Conservation (phyloP, 2,113 vertebrate genomes). For the Hippocampus mohnikei region DNA sequence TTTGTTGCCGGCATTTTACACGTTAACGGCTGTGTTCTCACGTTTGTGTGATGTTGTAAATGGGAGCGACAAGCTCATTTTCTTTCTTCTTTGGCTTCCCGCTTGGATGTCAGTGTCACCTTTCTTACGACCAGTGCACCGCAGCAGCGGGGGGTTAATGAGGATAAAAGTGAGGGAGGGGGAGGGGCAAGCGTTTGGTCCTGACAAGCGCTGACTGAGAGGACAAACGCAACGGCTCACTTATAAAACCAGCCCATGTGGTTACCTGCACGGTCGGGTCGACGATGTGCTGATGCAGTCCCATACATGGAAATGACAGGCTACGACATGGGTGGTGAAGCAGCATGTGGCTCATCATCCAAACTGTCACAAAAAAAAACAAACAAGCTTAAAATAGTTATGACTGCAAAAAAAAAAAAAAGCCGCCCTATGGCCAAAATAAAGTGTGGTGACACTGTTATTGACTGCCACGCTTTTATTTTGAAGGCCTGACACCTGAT, state of each 20-base stretch:
- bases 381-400: no score
- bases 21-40: background rate
- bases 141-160: slow-evolving; percentile 21
- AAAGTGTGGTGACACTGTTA: background rate
- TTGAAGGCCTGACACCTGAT: background rate
- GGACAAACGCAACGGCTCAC: background rate
- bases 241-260: background rate
- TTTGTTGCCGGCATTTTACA: background rate
- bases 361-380: no score
- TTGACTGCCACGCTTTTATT: background rate
- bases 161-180: slow-evolving; percentile 20
- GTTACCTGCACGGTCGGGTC: no score
- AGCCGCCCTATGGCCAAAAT: no score
- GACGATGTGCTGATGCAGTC: no score
- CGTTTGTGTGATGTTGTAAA: no score
- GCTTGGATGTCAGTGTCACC: slow-evolving; percentile 20
- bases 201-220: slow-evolving; percentile 16
- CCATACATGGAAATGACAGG: background rate
- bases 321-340: no score
- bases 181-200: no score
- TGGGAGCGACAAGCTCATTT: background rate
- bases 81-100: background rate
- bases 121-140: slow-evolving; percentile 3
- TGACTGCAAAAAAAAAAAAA: no score
- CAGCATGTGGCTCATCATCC: no score